Base-by-base conservation (phyloP, 2,797 vertebrate species). In the Coilia nasus region DNA sequence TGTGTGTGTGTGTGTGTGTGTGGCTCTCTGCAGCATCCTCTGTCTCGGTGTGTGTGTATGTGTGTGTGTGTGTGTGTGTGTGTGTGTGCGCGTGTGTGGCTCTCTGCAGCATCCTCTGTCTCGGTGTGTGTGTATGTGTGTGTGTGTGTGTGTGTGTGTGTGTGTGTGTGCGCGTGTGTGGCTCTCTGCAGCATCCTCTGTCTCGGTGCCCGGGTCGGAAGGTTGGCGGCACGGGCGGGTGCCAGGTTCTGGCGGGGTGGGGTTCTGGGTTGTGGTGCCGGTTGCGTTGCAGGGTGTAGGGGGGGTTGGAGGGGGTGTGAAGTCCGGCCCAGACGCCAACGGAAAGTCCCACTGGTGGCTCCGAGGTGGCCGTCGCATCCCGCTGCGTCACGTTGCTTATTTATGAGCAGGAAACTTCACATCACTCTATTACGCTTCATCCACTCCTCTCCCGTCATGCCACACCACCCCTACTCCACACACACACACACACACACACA, bases 331-430 rank as follows among this genome's bases (percentile, higher is more conserved):
- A 82, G 87, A 89, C 85, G 88, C 90, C 90, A 88, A 91, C 91
- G 90, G 90, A 87, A 89, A 35, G 85, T 92, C 92, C 89, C 90
- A 91, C 88, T 85, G 82, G 83, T 87, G 86, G 56, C 84, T 83
- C 83, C 21, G 83, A 85, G 86, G 67, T 19, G 31, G 84, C 83
- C 88, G 50, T 25, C 82, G 89, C 84, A 44, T 90, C 90, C 50
- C 50, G 14, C 50, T 2, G 46, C 46, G 46, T 47, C 46, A 4
- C 46, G 21, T 90, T 14, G 91, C 93, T 94, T 92, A 92, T 94
- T 94, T 93, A 94, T 94, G 91, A 93, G 91, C 90, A 88, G 90
- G 92, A 93, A 92, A 91, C 80, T 85, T 90, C 87, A 90, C 85
- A 91, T 78, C 89, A 88, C 90, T 81, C 82, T 86, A 91, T 89